Conservation (phyloP, 1,140 invertebrate species). For the Drosophila fuyamai region DNA sequence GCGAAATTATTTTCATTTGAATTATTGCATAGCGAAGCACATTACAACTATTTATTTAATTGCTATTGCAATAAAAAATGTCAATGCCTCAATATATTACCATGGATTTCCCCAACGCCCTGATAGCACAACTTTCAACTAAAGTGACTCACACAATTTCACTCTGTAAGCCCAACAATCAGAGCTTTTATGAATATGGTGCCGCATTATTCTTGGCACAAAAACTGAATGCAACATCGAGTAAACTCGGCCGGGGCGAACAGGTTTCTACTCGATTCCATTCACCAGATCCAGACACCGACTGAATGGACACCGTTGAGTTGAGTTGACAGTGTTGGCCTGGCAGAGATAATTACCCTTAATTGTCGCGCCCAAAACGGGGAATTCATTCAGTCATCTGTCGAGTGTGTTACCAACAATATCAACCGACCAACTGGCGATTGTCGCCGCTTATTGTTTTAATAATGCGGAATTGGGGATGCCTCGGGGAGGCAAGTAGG, state of each 20-base stretch:
- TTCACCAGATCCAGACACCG: conserved; percentile 32
- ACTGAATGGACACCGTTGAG: conserved; percentile 31
- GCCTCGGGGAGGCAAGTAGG: conserved; percentile 35
- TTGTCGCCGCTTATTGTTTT: conserved; percentile 77
- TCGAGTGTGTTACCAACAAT: conserved; percentile 54
- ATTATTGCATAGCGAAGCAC: too few species aligned
- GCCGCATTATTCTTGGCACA: conserved; percentile 15
- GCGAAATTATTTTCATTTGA: not conserved
- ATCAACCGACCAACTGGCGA: conserved; percentile 38
- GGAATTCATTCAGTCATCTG: conserved; percentile 64
- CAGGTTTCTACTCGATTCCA: conserved; percentile 42
- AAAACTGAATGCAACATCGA: conserved; percentile 29
- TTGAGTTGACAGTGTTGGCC: conserved; percentile 42
- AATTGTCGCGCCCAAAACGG: conserved; percentile 71
- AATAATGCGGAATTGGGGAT: conserved; percentile 45
- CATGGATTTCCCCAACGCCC: too few species aligned
- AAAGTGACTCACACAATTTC: not conserved
- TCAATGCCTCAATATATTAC: not conserved
- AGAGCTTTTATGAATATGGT: conserved; percentile 4
- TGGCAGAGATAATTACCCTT: conserved; percentile 69
- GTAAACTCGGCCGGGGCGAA: conserved; percentile 20
- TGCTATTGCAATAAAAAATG: not conserved
- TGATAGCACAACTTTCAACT: conserved; percentile 3
- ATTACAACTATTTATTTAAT: too few species aligned
- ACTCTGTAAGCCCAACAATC: not conserved